A percentile compares a stretch with the other conserved stretches of the same genome.
Evolutionary conservation across 1,140 invertebrate genomes (phyloP).

Genomic region (Harlomillsia oculata): DNA sequence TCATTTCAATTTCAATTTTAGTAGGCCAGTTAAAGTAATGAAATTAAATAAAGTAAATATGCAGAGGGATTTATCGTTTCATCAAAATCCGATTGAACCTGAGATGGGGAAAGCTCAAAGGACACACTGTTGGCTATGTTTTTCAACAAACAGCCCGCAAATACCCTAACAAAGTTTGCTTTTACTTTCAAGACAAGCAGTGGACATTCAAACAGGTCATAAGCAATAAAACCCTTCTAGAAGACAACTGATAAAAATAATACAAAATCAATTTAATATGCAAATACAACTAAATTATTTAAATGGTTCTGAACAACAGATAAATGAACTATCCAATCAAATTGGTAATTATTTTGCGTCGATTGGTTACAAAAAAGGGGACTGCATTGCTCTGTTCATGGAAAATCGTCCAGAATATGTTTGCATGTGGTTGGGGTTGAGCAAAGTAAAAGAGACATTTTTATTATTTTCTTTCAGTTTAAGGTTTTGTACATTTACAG

Average conservation of each 20-base stretch:
- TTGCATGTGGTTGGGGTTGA: slow-evolving; percentile 55
- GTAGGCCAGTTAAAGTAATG: no score
- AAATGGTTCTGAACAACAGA: no score
- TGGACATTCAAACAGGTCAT: slow-evolving; percentile 46
- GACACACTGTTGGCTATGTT: slow-evolving; percentile 56
- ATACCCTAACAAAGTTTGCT: slow-evolving; percentile 40
- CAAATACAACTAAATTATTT: no score
- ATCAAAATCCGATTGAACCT: background rate
- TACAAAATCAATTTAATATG: background rate
- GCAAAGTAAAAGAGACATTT: slow-evolving; percentile 45
- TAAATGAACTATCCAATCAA: slow-evolving; percentile 52
- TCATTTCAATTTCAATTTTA: no score
- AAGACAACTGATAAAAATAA: background rate
- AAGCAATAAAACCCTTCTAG: slow-evolving; percentile 28
- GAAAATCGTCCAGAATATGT: slow-evolving; percentile 55
- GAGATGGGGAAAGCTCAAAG: slow-evolving; percentile 28
- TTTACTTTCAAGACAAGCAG: slow-evolving; percentile 43
- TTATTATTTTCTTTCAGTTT: no score
- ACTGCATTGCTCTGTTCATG: slow-evolving; percentile 59
- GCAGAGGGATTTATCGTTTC: background rate
- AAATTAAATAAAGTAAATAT: no score
- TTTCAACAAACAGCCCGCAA: slow-evolving; percentile 35
- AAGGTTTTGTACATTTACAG: no score
- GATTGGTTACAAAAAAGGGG: slow-evolving; percentile 48
- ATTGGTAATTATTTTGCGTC: slow-evolving; percentile 49